Evolutionary conservation across 2,113 vertebrate genomes (phyloP).

Genomic region (Burhinus bistriatus): DNA sequence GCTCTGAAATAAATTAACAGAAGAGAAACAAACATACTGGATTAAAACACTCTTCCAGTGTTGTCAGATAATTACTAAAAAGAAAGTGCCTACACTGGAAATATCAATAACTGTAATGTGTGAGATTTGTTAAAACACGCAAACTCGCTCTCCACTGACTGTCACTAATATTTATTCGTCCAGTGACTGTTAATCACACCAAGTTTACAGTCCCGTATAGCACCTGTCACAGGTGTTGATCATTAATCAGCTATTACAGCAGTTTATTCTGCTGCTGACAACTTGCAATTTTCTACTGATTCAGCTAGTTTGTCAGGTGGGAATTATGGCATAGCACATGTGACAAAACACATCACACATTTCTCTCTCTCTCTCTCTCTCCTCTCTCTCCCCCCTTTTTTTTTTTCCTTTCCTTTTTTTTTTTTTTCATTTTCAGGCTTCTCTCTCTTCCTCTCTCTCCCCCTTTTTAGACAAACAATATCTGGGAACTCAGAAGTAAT

Average conservation of each 20-base stretch:
- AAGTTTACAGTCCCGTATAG: constrained; percentile 81
- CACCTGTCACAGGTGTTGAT: constrained; percentile 99
- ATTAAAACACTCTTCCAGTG: constrained; percentile 51
- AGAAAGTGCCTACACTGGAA: constrained; percentile 69
- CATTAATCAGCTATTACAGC: constrained; percentile 98
- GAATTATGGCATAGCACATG: constrained; percentile 95
- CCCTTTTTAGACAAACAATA: constrained; percentile 93
- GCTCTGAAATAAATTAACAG: constrained; percentile 58
- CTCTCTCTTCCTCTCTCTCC: constrained; percentile 75
- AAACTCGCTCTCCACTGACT: constrained; percentile 75
- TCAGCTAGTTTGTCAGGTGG: constrained; percentile 99
- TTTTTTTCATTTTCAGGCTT: constrained; percentile 73
- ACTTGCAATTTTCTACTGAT: constrained; percentile 99
- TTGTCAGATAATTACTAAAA: constrained; percentile 69
- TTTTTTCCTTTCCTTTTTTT: constrained; percentile 61
- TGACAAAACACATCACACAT: constrained; percentile 99
- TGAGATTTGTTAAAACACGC: constrained; percentile 79
- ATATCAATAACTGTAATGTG: constrained; percentile 80
- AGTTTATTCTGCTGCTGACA: constrained; percentile 99
- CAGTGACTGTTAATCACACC: constrained; percentile 86
- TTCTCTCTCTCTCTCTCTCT: not conserved
- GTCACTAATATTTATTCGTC: constrained; percentile 85
- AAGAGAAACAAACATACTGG: constrained; percentile 55
- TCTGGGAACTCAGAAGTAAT: constrained; percentile 96
- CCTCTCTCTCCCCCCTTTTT: constrained; percentile 69